Evolutionary conservation across 2,888 invertebrate species (phyloP), one percentile per base, ranked within the genome.

Genomic region (Drosophila monieri): DNA sequence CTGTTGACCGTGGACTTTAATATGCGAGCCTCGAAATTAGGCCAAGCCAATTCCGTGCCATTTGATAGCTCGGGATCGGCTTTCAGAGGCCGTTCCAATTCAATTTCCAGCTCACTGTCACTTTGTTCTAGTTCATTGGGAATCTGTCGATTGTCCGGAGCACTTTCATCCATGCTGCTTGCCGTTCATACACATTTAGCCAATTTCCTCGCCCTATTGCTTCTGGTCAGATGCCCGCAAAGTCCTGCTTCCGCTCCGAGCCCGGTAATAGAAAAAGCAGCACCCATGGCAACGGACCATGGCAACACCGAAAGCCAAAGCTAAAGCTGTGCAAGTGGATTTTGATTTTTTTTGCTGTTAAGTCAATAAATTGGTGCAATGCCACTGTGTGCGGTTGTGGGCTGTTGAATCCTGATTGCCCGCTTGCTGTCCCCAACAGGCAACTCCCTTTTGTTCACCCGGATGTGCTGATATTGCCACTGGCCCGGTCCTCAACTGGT

Each of bases 1-100:
- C 87, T 88, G 65, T 78, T 85, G 60, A 88, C 81, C 27, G 89
- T 89, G 76, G 88, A 88, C 62, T 85, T 88, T 48, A 74, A 71
- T 66, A 90, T 74, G 60, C 75, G 64, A 47, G 86, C 78, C 67
- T 81, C 76, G 52, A 91, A 91, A 67, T 75, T 44, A 0, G 72
- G 64, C 88, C 68, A 78, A 3, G 18, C n/a, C 5, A 6, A 37
- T 5, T 23, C 15, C 4, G 44, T 25, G 15, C 32, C 21, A n/a
- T 6, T 25, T 6, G 21, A 32, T 47, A 12, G 41, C 37, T 35
- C 14, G 15, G 39, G 47, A 5, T n/a, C 8, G 27, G 9, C n/a
- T n/a, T 27, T 51, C 14, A 51, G 2, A 23, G n/a, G 12, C n/a
- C 6, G 30, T 12, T 25, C 48, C 57, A 39, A 68, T 78, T 70